Percentiles rank a stretch among this genome's conserved stretches.
These are phyloP conservation scores for Lucinisca nassula DNA, from an alignment of 2,888 invertebrate genomes.

Conservation along the genomic window DNA sequence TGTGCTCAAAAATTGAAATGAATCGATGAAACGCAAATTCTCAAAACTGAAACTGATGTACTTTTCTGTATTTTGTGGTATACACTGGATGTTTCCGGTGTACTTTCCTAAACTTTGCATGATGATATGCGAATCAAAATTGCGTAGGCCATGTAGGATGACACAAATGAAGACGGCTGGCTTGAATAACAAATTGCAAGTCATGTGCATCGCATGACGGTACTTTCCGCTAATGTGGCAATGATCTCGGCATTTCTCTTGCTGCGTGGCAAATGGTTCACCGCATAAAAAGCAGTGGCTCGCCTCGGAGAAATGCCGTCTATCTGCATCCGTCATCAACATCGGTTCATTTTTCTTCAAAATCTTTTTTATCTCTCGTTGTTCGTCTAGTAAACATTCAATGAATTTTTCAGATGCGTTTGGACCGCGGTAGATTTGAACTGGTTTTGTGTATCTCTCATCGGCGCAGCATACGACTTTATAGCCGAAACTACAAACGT, in stretches of 20 bases:
- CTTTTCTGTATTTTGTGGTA: constrained; percentile 36
- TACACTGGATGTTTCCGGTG: constrained; percentile 3
- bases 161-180: neutral
- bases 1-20: constrained; percentile 41
- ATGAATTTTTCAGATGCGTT: neutral
- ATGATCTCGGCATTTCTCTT: neutral
- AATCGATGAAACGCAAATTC: constrained; percentile 41
- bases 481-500: neutral
- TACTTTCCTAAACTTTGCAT: neutral
- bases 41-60: constrained; percentile 49
- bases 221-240: neutral
- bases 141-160: neutral
- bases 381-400: neutral
- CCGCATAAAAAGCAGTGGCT: neutral
- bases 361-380: neutral
- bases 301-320: neutral
- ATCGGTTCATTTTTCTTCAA: neutral
- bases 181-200: neutral
- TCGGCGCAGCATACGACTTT: neutral
- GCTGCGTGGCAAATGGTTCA: neutral
- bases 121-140: neutral
- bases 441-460: neutral
- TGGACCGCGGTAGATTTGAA: neutral
- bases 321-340: neutral
- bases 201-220: neutral